Percentiles rank a stretch among this genome's conserved stretches.
These are phyloP conservation scores for Agapornis canus DNA, from an alignment of 2,797 vertebrate species.

Conservation along the genomic window DNA sequence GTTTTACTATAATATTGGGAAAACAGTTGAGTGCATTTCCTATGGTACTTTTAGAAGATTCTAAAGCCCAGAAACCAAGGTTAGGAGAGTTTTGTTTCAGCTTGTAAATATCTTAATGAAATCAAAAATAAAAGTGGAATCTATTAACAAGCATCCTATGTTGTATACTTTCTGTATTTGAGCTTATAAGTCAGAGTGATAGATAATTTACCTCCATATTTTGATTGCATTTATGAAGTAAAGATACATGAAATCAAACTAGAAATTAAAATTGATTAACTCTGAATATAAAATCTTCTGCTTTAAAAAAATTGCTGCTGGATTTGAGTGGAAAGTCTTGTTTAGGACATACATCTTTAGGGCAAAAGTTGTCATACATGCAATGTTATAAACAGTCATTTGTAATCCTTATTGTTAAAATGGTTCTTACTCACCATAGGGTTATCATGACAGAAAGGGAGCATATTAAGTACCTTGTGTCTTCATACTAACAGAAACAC, in stretches of 20 bases:
- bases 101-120: background rate
- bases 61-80: background rate
- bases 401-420: background rate
- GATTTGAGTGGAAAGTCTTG: background rate
- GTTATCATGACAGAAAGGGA: background rate
- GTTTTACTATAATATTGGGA: background rate
- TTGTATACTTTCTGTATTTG: background rate
- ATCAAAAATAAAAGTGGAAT: background rate
- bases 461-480: background rate
- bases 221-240: background rate
- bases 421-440: background rate
- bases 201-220: background rate
- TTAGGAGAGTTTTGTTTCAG: background rate
- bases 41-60: background rate
- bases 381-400: background rate
- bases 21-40: background rate
- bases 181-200: background rate
- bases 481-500: background rate
- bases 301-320: background rate
- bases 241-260: background rate
- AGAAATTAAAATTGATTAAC: background rate
- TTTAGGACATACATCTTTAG: background rate
- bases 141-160: background rate
- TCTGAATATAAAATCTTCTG: background rate
- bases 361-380: background rate